Evolutionary conservation across 2,113 vertebrate species (phyloP).

Genomic region (Labeo rohita): DNA sequence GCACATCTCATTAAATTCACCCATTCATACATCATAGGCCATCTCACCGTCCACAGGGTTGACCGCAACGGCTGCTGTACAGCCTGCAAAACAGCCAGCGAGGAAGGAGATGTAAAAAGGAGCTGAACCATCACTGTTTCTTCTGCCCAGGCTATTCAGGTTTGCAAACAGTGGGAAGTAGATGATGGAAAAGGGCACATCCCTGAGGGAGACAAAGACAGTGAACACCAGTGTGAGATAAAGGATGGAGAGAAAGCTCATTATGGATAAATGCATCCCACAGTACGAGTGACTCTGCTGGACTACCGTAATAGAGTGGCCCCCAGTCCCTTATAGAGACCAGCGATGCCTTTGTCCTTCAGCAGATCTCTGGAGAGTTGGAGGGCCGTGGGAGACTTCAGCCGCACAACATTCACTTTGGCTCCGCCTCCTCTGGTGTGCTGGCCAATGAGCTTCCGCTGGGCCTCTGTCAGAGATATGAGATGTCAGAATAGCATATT

Average conservation of each 20-base stretch:
- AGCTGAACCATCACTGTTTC: slow-evolving; percentile 74
- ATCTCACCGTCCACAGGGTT: slow-evolving; percentile 93
- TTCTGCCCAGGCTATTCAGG: slow-evolving; percentile 88
- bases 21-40: too few species aligned
- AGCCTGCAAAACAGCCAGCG: slow-evolving; percentile 88
- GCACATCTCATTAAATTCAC: neutral
- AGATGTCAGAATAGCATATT: neutral
- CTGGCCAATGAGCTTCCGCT: slow-evolving; percentile 90
- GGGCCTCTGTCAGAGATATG: slow-evolving; percentile 77
- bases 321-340: slow-evolving; percentile 95
- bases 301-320: slow-evolving; percentile 92
- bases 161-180: slow-evolving; percentile 97
- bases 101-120: slow-evolving; percentile 94
- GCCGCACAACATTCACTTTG: slow-evolving; percentile 63
- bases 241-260: neutral
- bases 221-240: neutral
- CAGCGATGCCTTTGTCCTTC: slow-evolving; percentile 86
- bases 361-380: slow-evolving; percentile 88
- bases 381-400: slow-evolving; percentile 82
- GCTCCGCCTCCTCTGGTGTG: slow-evolving; percentile 64
- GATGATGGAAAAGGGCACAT: slow-evolving; percentile 93
- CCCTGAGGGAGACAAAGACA: slow-evolving; percentile 71
- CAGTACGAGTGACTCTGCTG: neutral
- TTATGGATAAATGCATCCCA: neutral
- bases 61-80: slow-evolving; percentile 88